phyloP scores from a whole-genome alignment of 1,140 invertebrate genomes.

The Eumaeus atala region DNA sequence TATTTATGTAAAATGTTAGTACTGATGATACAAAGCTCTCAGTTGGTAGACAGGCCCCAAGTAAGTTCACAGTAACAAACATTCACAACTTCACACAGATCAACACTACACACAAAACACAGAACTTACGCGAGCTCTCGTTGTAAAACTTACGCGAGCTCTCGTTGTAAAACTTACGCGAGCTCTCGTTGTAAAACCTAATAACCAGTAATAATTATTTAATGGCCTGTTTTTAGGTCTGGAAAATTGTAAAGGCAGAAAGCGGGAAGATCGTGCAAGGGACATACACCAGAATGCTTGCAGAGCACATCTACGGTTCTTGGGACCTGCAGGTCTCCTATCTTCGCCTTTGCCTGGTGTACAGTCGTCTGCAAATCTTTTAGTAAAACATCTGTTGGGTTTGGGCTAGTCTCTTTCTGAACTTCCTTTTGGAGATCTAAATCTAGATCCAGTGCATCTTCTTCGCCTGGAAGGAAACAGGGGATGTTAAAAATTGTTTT shows the following conservation, averaged over 20 bases:
- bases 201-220: neutral
- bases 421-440: conserved; percentile 36
- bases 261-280: conserved; percentile 57
- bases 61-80: too few species aligned
- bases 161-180: too few species aligned
- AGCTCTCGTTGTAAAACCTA: too few species aligned
- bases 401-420: conserved; percentile 49
- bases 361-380: conserved; percentile 75
- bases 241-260: conserved; percentile 20
- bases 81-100: too few species aligned
- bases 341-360: conserved; percentile 75
- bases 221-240: too few species aligned
- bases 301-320: conserved; percentile 47
- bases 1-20: too few species aligned
- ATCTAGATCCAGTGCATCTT: conserved; percentile 63
- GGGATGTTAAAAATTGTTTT: neutral
- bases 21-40: too few species aligned
- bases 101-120: too few species aligned
- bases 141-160: too few species aligned
- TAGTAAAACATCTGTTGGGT: conserved; percentile 47
- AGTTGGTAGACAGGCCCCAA: too few species aligned
- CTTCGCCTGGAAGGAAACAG: conserved; percentile 46
- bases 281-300: conserved; percentile 59
- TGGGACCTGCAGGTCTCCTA: conserved; percentile 76
- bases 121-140: too few species aligned